Evolutionary conservation across 2,113 vertebrate genomes (phyloP), one percentile per base, ranked within the genome.

Genomic region (Aramus guarauna): DNA sequence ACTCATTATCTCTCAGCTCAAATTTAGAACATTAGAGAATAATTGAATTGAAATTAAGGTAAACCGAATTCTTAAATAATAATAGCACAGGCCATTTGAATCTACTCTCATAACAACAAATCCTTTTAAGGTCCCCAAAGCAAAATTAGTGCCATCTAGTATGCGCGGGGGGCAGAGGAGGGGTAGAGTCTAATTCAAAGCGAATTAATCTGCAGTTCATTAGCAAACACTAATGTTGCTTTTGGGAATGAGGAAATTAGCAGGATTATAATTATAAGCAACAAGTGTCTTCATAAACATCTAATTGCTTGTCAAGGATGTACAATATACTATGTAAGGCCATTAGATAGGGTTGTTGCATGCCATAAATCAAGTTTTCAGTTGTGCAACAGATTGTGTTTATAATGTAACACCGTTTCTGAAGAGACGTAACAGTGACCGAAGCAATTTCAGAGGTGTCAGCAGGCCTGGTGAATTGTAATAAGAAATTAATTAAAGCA

Each of bases 261-360:
- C 78, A 92, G 89, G 89, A 94, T 96, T 96, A 96, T 96, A 94
- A 96, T 96, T 88, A 92, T 77, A 91, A 95, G 81, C 87, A 97
- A 97, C 97, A 94, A 97, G 95, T 97, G 92, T 96, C 95, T 97
- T 96, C 94, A 97, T 97, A 97, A 97, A 96, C 62, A 96, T 78
- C n/a, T 88, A 97, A 92, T 92, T 96, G 26, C 91, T 94, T 93
- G 45, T 97, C 94, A 94, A 95, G 47, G 68, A 84, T 90, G 76
- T 79, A 88, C 68, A 92, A 86, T 88, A 84, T 90, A 86, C n/a
- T 82, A 23, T 72, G 24, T 67, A 93, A 69, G 83, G 50, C 58
- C 79, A 67, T 68, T 95, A 71, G 41, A 41, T 88, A 94, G 53
- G 62, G 74, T 60, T 64, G 90, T 66, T 87, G 52, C 9, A 30